Conservation (phyloP, 2,113 vertebrate genomes). For the Clinocottus analis region DNA sequence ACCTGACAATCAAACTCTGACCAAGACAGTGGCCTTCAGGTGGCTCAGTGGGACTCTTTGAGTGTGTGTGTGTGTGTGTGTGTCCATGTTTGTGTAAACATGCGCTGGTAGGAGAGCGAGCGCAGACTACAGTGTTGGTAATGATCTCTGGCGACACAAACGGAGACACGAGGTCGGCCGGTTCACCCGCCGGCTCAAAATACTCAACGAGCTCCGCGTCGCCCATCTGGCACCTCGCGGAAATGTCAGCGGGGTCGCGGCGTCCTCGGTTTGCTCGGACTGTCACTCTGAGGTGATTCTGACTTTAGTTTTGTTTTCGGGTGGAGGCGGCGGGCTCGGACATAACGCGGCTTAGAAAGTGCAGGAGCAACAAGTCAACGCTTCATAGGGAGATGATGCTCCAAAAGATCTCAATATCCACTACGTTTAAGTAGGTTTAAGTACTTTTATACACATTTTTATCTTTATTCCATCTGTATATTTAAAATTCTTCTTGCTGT, state of each 20-base stretch:
- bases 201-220: neutral
- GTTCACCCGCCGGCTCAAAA: neutral
- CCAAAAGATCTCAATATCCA: no score
- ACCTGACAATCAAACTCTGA: constrained; percentile 50
- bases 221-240: neutral
- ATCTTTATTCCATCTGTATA: no score
- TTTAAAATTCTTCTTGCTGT: no score
- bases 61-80: neutral
- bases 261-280: neutral
- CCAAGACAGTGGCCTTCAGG: constrained; percentile 30
- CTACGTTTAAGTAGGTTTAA: no score
- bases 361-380: neutral
- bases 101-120: neutral
- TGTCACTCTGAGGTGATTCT: constrained; percentile 7
- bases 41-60: constrained; percentile 5
- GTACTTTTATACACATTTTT: no score
- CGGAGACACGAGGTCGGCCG: neutral
- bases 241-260: constrained; percentile 8
- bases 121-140: neutral
- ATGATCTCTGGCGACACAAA: constrained; percentile 10
- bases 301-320: neutral
- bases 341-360: neutral
- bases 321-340: neutral
- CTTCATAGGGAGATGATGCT: no score
- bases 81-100: constrained; percentile 27